phyloP scores from a whole-genome alignment of 2,888 invertebrate species.

The Leptarthrus brevirostris region DNA sequence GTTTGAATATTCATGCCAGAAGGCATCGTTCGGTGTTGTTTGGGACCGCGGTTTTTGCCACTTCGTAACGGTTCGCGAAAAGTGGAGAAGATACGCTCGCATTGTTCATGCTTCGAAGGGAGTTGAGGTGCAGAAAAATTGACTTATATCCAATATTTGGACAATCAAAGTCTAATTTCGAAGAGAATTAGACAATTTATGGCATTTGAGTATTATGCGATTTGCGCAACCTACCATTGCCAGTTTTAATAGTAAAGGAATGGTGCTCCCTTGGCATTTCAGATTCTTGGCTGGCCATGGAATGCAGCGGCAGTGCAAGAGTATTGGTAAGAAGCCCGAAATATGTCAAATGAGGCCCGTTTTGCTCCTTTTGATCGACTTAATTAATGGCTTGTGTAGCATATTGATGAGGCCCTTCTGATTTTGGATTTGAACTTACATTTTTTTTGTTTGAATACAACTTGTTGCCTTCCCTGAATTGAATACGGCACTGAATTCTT shows the following conservation, averaged over 20 bases:
- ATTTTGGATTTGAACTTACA: constrained; percentile 42
- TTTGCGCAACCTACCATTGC: too few relatives aligned
- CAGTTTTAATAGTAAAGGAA: background rate
- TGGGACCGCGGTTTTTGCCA: constrained; percentile 4
- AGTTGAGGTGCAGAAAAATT: too few relatives aligned
- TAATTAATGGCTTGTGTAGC: constrained; percentile 54
- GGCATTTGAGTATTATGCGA: too few relatives aligned
- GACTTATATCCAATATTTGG: background rate
- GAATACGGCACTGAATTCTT: background rate
- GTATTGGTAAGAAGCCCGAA: constrained; percentile 50
- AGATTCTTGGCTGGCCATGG: constrained; percentile 12
- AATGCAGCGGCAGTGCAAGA: constrained; percentile 28
- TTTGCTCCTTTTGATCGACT: constrained; percentile 55
- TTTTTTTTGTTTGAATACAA: constrained; percentile 23
- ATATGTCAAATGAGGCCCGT: constrained; percentile 54
- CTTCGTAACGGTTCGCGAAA: constrained; percentile 27
- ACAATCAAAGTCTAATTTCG: too few relatives aligned
- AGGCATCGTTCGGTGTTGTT: constrained; percentile 6
- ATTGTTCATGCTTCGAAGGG: constrained; percentile 31
- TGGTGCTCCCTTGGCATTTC: background rate
- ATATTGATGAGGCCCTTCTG: constrained; percentile 53
- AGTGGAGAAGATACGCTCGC: constrained; percentile 33
- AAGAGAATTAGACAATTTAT: too few relatives aligned
- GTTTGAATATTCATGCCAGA: constrained; percentile 48
- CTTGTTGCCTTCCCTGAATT: constrained; percentile 5